These are phyloP conservation scores for Elmis aenea DNA, from an alignment of 2,888 invertebrate species.

Conservation along the genomic window DNA sequence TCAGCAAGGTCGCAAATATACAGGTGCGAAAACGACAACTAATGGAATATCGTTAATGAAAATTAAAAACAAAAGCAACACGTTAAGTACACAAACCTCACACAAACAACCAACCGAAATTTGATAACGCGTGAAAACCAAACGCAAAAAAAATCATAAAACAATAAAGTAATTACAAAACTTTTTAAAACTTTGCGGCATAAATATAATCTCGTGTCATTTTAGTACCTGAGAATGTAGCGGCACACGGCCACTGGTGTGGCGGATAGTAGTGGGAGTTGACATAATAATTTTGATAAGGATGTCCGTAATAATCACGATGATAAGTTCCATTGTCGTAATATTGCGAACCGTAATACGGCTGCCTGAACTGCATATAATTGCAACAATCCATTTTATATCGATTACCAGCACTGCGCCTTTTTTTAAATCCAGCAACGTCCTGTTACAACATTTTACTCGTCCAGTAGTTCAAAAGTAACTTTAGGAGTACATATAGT, in stretches of 20 bases:
- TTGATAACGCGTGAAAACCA: too few relatives aligned
- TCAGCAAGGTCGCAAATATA: conserved; percentile 31
- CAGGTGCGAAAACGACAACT: conserved; percentile 18
- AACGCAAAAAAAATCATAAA: neutral
- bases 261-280: conserved; percentile 35
- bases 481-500: too few relatives aligned
- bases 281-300: conserved; percentile 38
- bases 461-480: too few relatives aligned
- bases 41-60: neutral
- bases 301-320: conserved; percentile 35
- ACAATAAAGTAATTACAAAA: neutral
- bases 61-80: neutral
- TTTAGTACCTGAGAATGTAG: conserved; percentile 38
- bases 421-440: too few relatives aligned
- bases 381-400: conserved; percentile 46
- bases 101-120: too few relatives aligned
- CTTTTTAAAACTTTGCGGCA: conserved; percentile 18
- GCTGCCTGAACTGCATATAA: conserved; percentile 42
- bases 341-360: conserved; percentile 39
- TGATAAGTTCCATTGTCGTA: conserved; percentile 37
- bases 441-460: too few relatives aligned
- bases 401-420: too few relatives aligned
- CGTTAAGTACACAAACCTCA: too few relatives aligned
- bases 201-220: conserved; percentile 22
- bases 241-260: conserved; percentile 40